Base-by-base conservation (phyloP, 2,888 invertebrate species). In the Drosophila mayaguana region DNA sequence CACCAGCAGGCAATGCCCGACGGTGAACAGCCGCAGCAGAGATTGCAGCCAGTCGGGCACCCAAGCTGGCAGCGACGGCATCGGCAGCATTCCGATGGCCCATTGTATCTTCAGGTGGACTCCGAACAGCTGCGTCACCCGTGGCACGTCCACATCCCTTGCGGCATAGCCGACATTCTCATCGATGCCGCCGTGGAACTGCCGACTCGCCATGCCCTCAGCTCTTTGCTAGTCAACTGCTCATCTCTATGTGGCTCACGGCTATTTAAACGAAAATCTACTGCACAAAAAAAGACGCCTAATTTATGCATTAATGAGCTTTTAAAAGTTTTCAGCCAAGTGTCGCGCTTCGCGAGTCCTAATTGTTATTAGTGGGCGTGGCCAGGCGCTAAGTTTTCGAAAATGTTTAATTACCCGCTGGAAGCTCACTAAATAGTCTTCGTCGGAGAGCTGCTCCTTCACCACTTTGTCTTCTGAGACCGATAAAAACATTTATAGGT, bases 291-390 rank as follows among this genome's bases (percentile, higher is more conserved):
- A 2, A 51, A 4, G 36, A 5, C 16, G 25, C 46, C 65, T 76
- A 85, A 85, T 86, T 75, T 86, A 86, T 86, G 83, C 86, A 83
- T 75, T 86, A 89, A 89, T 89, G 86, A 89, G 81, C 53, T 88
- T 89, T 85, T 85, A 85, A 86, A 89, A 88, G 86, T 89, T 84
- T 72, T 53, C 56, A 56, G 36, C 73, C 61, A 66, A 78, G 69
- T 74, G 57, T 64, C 42, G 60, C 56, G 38, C 65, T 42, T 43
- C 70, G 51, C 54, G 28, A 57, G 46, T 57, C 63, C 51, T 62
- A 70, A 72, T 76, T 81, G 68, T 70, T 70, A 60, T 71, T 46
- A 16, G 38, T 38, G 66, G 86, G 81, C 80, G 81, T 71, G 70
- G 22, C 53, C 32, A 18, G 61, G 80, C 63, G 64, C 59, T 42